A percentile compares a stretch with the other conserved stretches of the same genome.
Conservation (phyloP, 1,140 invertebrate species). For the Drosophila ogumai region DNA sequence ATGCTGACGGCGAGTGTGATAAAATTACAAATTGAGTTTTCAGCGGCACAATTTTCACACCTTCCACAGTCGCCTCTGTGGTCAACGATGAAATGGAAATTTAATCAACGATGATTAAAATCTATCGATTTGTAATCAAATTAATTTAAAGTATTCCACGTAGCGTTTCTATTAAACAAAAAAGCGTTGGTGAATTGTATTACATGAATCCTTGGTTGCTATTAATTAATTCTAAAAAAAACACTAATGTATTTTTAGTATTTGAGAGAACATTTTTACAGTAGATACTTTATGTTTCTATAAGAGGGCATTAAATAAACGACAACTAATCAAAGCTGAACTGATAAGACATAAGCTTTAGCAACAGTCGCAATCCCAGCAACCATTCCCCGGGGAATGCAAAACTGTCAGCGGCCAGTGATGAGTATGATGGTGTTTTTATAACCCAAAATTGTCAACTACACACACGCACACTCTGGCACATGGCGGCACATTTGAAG, state of each 20-base stretch:
- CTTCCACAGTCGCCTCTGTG: conserved; percentile 33
- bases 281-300: conserved; percentile 11
- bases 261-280: too few species aligned
- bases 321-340: conserved; percentile 42
- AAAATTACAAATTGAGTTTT: conserved; percentile 43
- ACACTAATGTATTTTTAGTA: not conserved
- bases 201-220: not conserved
- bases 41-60: conserved; percentile 29
- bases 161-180: not conserved
- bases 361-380: conserved; percentile 13
- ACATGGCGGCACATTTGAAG: conserved; percentile 5
- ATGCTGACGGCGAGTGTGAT: conserved; percentile 22
- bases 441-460: conserved; percentile 60
- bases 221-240: conserved; percentile 1
- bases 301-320: conserved; percentile 60
- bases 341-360: conserved; percentile 32
- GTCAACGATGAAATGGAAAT: conserved; percentile 33
- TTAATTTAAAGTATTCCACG: conserved; percentile 6
- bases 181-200: not conserved
- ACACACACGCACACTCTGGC: conserved; percentile 1
- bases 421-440: conserved; percentile 80
- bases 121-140: conserved; percentile 34
- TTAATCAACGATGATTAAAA: conserved; percentile 42
- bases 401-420: conserved; percentile 58
- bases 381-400: conserved; percentile 64